Base-by-base conservation (phyloP, 2,888 invertebrate species). In the Plusia festucae region DNA sequence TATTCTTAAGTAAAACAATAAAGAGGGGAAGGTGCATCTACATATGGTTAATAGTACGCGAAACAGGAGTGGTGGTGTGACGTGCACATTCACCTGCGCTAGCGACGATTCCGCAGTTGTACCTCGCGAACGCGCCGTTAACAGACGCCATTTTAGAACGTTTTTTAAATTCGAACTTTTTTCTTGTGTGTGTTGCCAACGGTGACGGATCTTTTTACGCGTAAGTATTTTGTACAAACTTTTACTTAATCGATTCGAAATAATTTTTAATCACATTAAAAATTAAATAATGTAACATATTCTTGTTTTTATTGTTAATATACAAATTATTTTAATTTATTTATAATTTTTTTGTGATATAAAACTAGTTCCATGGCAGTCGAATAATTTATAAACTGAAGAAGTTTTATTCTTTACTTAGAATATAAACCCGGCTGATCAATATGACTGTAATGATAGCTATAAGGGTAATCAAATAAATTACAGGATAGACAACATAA, bases 81-180 rank as follows among this genome's bases (percentile, higher is more conserved):
- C 86, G 87, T 86, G 90, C 87, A 93, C 94, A 90, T 93, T 94
- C 93, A 93, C 94, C 91, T 91, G 93, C 91, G 91, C 87, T 70
- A 62, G 85, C 88, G 90, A 81, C 89, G 86, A 89, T 82, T 85
- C 89, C 86, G 85, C 94, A 94, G 94, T 94, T 90, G 85, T 82
- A 85, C 86, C 85, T 84, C 83, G 90, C 85, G 82, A 81, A 88
- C 86, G 82, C 84, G 75, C 80, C 81, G 55, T 70, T 65, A 70
- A 67, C 78, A 71, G 79, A 76, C 86, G 87, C 88, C 79, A 85
- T 85, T 84, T 85, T 81, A 66, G 76, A 85, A 85, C 85, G 84
- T 34, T 68, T 74, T 63, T 73, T 85, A 82, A 75, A 81, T 80
- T 82, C 70, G 71, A 80, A 81, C 73, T 73, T 76, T 82, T 76